These are phyloP conservation scores for Ailurus styani DNA, from an alignment of 2,113 vertebrate genomes.

Conservation along the genomic window DNA sequence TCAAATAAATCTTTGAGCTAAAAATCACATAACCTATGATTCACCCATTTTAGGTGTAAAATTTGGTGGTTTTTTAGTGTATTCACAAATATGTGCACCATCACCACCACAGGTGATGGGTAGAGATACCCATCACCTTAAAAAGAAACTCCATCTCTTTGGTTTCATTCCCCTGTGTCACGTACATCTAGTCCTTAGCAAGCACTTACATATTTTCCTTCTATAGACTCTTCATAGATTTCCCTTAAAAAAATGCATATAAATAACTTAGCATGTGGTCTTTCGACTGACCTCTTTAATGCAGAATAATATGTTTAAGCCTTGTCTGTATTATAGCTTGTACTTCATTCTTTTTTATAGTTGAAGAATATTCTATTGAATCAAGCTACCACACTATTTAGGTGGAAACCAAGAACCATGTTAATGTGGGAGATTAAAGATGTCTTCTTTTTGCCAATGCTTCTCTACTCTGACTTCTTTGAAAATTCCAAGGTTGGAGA, in stretches of 20 bases:
- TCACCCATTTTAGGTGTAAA: background rate
- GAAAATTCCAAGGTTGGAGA: background rate
- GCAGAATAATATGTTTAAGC: background rate
- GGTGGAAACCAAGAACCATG: background rate
- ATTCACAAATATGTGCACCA: background rate
- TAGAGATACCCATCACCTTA: background rate
- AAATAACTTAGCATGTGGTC: background rate
- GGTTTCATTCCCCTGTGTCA: background rate
- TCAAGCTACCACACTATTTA: background rate
- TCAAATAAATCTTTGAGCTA: background rate
- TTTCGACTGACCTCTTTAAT: background rate
- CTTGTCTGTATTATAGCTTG: background rate
- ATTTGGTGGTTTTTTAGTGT: background rate
- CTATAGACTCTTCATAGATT: background rate
- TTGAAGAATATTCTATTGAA: background rate
- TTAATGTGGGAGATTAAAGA: background rate
- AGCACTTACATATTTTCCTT: background rate
- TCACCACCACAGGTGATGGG: no score
- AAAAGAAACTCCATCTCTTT: background rate
- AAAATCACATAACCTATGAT: background rate
- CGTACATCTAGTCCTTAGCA: background rate
- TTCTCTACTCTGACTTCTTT: background rate
- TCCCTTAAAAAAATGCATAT: no score
- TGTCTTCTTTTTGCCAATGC: background rate
- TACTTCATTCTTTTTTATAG: background rate